Evolutionary conservation across 2,113 vertebrate genomes (phyloP).

Genomic region (Aleadryas rufinucha): DNA sequence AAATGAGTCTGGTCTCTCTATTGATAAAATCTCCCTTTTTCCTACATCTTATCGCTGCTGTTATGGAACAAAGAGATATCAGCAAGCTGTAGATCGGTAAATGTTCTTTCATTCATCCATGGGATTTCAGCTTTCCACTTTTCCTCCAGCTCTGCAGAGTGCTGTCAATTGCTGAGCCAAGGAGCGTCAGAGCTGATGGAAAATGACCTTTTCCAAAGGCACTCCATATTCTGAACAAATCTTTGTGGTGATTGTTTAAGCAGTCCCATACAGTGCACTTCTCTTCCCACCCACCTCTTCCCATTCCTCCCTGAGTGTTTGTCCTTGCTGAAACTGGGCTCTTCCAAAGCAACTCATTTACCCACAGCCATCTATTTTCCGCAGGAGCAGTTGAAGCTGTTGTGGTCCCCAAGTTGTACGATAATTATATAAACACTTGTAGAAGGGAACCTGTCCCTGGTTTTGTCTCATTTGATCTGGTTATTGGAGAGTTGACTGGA

Average conservation of each 20-base stretch:
- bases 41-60: conserved; percentile 49
- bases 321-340: neutral
- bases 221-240: neutral
- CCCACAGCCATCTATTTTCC: neutral
- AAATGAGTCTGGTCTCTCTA: conserved; percentile 58
- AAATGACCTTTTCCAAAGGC: conserved; percentile 44
- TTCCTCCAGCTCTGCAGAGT: conserved; percentile 1
- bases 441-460: neutral
- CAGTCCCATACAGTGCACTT: neutral
- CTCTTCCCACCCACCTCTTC: neutral
- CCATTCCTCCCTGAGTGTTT: neutral
- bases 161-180: neutral
- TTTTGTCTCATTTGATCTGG: neutral
- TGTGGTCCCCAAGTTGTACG: neutral
- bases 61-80: conserved; percentile 59
- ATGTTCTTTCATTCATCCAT: conserved; percentile 32
- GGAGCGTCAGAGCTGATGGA: neutral
- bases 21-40: conserved; percentile 66
- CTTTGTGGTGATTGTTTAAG: neutral
- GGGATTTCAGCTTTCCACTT: conserved; percentile 34
- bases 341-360: neutral
- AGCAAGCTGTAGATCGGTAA: conserved; percentile 19
- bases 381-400: neutral
- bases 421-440: neutral
- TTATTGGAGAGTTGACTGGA: neutral